phyloP scores from a whole-genome alignment of 2,888 invertebrate genomes.

The Macrophya annulata region DNA sequence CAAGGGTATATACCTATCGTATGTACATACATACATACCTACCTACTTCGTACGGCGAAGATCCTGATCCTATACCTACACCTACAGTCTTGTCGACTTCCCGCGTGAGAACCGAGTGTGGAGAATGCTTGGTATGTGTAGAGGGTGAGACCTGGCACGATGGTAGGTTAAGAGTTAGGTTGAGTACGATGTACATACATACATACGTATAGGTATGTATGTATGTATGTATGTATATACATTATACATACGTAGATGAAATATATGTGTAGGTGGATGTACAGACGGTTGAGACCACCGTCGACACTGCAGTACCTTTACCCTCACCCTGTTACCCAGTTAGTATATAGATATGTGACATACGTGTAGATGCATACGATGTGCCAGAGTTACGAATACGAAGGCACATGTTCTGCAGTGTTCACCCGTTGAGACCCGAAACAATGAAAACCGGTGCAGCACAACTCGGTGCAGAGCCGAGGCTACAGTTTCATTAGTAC shows the following conservation, averaged over 20 bases:
- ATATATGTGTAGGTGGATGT: conserved; percentile 2
- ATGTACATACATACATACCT: too few relatives aligned
- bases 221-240: too few relatives aligned
- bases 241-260: background rate
- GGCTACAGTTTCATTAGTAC: conserved; percentile 40
- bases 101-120: conserved; percentile 53
- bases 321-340: background rate
- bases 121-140: conserved; percentile 45
- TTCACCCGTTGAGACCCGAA: conserved; percentile 35
- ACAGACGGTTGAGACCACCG: background rate
- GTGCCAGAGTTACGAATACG: background rate
- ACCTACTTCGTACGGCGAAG: background rate
- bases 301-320: background rate
- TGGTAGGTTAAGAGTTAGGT: conserved; percentile 5
- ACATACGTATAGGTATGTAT: too few relatives aligned
- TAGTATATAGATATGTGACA: background rate
- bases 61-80: conserved; percentile 16
- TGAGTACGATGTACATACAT: background rate
- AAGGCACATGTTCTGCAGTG: background rate
- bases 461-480: background rate
- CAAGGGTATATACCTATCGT: background rate
- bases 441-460: conserved; percentile 22
- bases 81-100: background rate
- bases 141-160: background rate
- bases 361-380: background rate